These are phyloP conservation scores for Trogon surrucura DNA, from an alignment of 2,113 vertebrate genomes.

Conservation along the genomic window DNA sequence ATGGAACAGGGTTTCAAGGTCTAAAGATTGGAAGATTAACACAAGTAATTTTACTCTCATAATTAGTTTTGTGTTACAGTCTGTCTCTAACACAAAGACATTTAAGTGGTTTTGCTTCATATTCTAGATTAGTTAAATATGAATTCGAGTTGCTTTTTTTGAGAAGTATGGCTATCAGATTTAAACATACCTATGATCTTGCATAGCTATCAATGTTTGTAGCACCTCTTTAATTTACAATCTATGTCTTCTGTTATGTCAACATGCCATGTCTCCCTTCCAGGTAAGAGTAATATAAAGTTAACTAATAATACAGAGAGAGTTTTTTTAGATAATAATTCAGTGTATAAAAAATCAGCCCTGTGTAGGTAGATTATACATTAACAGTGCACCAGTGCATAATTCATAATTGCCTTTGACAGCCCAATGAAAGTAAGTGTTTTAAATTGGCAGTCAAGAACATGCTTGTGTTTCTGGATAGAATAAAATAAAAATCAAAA, in stretches of 20 bases:
- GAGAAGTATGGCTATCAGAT: not conserved
- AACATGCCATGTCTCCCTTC: not conserved
- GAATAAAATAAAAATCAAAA: not conserved
- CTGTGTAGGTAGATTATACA: not conserved
- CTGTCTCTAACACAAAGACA: not conserved
- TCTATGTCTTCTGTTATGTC: not conserved
- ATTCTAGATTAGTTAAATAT: not conserved
- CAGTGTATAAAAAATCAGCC: not conserved
- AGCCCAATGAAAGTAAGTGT: not conserved
- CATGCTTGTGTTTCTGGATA: not conserved
- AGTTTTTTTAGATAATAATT: not conserved
- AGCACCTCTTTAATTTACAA: not conserved
- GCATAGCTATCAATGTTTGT: not conserved
- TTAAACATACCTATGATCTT: not conserved
- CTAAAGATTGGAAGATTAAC: constrained; percentile 36
- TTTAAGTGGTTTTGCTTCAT: not conserved
- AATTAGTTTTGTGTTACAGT: constrained; percentile 34
- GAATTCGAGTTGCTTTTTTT: not conserved
- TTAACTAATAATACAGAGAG: not conserved
- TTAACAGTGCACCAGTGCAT: not conserved
- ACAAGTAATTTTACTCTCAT: constrained; percentile 29
- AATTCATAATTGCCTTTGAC: constrained; percentile 22
- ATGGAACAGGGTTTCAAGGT: not conserved
- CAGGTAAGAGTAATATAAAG: not conserved
- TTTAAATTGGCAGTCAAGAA: not conserved